Evolutionary conservation across 2,888 invertebrate species (phyloP).

Genomic region (Boloria euphrosyne): DNA sequence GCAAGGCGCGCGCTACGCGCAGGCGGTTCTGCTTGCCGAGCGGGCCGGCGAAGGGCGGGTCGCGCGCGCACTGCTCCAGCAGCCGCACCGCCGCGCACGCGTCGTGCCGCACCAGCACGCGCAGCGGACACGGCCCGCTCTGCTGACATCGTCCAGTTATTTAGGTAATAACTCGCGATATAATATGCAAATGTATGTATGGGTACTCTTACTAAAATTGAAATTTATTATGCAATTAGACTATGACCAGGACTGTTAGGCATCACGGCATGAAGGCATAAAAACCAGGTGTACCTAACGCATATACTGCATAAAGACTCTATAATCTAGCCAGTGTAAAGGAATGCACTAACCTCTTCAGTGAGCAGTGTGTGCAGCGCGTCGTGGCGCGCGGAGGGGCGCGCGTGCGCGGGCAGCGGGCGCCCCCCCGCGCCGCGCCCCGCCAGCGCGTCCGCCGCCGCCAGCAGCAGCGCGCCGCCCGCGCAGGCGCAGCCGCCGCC

Average conservation of each 20-base stretch:
- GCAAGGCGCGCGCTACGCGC: conserved; percentile 66
- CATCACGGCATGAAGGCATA: too few relatives aligned
- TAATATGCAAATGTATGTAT: too few relatives aligned
- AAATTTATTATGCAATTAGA: too few relatives aligned
- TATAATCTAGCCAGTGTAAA: not conserved
- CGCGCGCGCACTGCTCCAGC: conserved; percentile 73
- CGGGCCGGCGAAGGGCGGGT: conserved; percentile 75
- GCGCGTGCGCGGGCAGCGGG: conserved; percentile 82
- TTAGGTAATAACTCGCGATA: too few relatives aligned
- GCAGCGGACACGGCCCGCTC: conserved; percentile 54
- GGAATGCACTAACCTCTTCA: conserved; percentile 51
- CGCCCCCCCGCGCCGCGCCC: conserved; percentile 87
- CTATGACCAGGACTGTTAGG: too few relatives aligned
- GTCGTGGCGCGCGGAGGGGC: conserved; percentile 83
- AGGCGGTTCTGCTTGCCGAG: conserved; percentile 76
- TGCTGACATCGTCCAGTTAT: not conserved
- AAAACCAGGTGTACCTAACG: too few relatives aligned
- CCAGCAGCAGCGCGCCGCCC: conserved; percentile 87
- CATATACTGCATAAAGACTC: not conserved
- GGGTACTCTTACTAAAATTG: too few relatives aligned
- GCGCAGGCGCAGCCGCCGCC: conserved; percentile 65
- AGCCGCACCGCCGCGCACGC: conserved; percentile 65
- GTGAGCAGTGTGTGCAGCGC: conserved; percentile 71
- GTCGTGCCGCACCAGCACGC: conserved; percentile 67
- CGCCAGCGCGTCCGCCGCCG: conserved; percentile 88